These are phyloP conservation scores for Aspidapion aeneum DNA, from an alignment of 2,888 invertebrate species.

Conservation along the genomic window DNA sequence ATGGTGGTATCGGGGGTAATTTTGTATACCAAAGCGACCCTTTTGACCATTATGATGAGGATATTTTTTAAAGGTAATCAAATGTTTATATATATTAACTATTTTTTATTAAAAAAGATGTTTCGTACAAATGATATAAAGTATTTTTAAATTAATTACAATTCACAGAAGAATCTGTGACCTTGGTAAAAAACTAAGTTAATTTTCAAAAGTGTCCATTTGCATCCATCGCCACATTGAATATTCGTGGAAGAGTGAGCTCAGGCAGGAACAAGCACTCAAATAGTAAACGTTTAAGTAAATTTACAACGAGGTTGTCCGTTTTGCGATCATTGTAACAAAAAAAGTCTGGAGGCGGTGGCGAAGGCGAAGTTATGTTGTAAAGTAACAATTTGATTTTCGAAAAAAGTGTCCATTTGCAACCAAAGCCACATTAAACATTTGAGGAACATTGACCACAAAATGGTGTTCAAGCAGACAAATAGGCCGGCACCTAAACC, in stretches of 20 bases:
- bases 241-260: slow-evolving; percentile 57
- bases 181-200: no score
- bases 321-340: slow-evolving; percentile 28
- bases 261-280: slow-evolving; percentile 54
- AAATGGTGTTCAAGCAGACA: slow-evolving; percentile 52
- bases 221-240: no score
- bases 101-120: no score
- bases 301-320: slow-evolving; percentile 22
- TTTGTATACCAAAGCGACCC: slow-evolving; percentile 30
- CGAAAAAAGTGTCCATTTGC: no score
- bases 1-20: slow-evolving; percentile 16
- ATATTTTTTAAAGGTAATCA: no score
- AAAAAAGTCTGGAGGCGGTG: slow-evolving; percentile 12
- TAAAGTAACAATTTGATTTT: no score
- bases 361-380: slow-evolving; percentile 22
- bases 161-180: no score
- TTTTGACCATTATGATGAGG: slow-evolving; percentile 22
- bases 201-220: slow-evolving; percentile 53
- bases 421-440: no score
- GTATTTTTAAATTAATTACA: no score
- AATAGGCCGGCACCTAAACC: slow-evolving; percentile 29
- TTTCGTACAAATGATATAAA: no score
- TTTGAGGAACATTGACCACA: slow-evolving; percentile 58
- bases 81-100: no score
- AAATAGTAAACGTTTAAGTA: slow-evolving; percentile 43